Base-by-base conservation (phyloP, 2,888 invertebrate genomes). In the Ophion obscuratus region DNA sequence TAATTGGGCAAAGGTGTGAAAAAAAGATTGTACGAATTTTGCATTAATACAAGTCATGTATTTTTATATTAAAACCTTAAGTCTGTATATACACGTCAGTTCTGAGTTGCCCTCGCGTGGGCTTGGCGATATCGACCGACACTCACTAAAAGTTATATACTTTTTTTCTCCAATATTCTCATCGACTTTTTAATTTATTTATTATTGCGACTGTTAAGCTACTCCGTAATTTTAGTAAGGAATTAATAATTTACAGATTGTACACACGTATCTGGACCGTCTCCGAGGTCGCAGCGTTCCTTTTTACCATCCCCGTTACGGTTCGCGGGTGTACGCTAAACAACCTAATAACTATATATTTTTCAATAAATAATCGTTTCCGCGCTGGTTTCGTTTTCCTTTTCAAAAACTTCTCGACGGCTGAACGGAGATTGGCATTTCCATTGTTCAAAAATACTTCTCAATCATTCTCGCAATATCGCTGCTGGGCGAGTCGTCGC, bases 181-280 rank as follows among this genome's bases (percentile, higher is more conserved):
- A 70, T 57, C 36, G 70, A 76, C 36, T 74, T 66, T 61, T 66
- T 78, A 79, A 64, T 82, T 59, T 47, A 62, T 74, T 83, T 83
- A 87, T 86, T 88, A 87, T 88, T 86, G 85, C 87, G 62, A 83
- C 79, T 83, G 57, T 87, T 82, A 87, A 81, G 74, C 83, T 83
- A 87, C 79, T 79, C 85, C 86, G 87, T 84, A 89, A 88, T 87
- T 92, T 88, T 91, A 92, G 91, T 92, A 88, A 87, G 85, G 87
- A 88, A 87, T 90, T 89, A 89, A 90, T 88, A 92, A 93, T 93
- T 92, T 93, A 93, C 92, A 93, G 89, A 92, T 92, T 93, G 89
- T 92, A 93, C 92, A 93, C 90, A 90, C 90, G 90, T 91, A 90
- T 68, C 78, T 70, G 80, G 83, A 68, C 76, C 71, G 44, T 79